Evolutionary conservation across 53 echinoderm and acorn worm genomes (phyloP).

Genomic region (Henricia sp.): DNA sequence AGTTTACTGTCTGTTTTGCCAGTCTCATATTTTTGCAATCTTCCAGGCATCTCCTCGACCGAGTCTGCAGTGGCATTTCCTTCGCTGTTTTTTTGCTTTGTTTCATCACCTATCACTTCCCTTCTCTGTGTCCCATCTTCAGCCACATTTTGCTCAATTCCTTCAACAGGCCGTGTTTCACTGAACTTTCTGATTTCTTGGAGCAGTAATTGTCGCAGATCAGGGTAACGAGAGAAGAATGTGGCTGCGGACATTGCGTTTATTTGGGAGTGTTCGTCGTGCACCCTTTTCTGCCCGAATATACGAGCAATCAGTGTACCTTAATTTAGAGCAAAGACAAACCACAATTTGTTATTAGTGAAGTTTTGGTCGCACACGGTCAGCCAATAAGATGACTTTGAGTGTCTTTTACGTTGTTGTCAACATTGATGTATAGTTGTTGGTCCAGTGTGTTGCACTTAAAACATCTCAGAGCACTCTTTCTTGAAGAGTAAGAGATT

Average conservation of each 20-base stretch:
- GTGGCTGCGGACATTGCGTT: conserved; percentile 82
- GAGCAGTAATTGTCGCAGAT: conserved; percentile 73
- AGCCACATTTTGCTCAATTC: not conserved
- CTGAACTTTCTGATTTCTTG: conserved; percentile 69
- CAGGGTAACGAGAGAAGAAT: conserved; percentile 83
- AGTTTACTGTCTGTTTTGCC: not conserved
- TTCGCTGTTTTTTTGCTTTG: not conserved
- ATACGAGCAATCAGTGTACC: conserved; percentile 85
- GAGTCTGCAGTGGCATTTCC: not conserved
- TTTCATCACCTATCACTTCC: not conserved
- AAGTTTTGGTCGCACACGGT: too few relatives aligned
- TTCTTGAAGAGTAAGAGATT: too few relatives aligned
- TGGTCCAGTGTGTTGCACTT: too few relatives aligned
- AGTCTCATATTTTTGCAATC: too few relatives aligned
- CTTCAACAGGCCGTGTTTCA: conserved; percentile 9
- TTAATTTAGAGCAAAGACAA: not conserved
- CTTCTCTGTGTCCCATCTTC: not conserved
- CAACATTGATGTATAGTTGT: too few relatives aligned
- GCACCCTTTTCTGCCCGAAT: conserved; percentile 94
- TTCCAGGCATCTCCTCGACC: not conserved
- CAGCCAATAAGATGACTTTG: too few relatives aligned
- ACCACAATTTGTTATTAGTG: too few relatives aligned
- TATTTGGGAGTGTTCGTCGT: conserved; percentile 92
- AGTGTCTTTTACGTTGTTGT: too few relatives aligned
- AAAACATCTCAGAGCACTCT: too few relatives aligned